Evolutionary conservation across 2,797 vertebrate species (phyloP), one percentile per base, ranked within the genome.

Genomic region (Zalophus californianus): DNA sequence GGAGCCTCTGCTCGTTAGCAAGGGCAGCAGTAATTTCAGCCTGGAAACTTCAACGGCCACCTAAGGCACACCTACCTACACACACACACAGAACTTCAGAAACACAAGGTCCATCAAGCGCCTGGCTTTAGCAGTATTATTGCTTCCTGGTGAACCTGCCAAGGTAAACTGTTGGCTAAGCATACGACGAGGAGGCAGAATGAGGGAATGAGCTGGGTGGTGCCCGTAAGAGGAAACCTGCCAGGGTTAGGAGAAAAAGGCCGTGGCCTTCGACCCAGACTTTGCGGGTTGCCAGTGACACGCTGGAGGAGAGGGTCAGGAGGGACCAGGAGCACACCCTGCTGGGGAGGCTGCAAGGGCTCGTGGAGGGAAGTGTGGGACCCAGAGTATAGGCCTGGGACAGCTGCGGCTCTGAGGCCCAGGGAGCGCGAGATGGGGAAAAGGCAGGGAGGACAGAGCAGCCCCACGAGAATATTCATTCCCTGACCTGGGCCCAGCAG

Each of bases 131-230:
- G 66, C 90, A 90, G 16, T 48, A 12, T 82, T 88, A 86, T 54
- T 84, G 95, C 93, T 98, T 98, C 98, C 98, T 97, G 96, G 92
- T 97, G 78, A 97, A 56, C 50, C 23, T 89, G 96, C 96, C 97
- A 98, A 97, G 52, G 89, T 86, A 97, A 97, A 98, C 87, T 96
- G 54, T 98, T 96, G 96, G 95, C 96, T 98, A 44, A 95, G 87
- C 82, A 92, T 10, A 97, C 66, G 83, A 56, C 44, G 97, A 93
- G 48, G 29, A 83, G 44, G 91, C 72, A 92, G 93, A 60, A 66
- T 35, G 15, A 91, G 87, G 35, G 73, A 38, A 48, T 10, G 1
- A 88, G 86, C 21, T 82, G 86, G 94, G 79, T 54, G 77, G 85
- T 90, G 50, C 86, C 38, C 1, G 32, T 92, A 72, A 91, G 32